phyloP scores from a whole-genome alignment of 2,113 vertebrate genomes.

The Pungitius pungitius region DNA sequence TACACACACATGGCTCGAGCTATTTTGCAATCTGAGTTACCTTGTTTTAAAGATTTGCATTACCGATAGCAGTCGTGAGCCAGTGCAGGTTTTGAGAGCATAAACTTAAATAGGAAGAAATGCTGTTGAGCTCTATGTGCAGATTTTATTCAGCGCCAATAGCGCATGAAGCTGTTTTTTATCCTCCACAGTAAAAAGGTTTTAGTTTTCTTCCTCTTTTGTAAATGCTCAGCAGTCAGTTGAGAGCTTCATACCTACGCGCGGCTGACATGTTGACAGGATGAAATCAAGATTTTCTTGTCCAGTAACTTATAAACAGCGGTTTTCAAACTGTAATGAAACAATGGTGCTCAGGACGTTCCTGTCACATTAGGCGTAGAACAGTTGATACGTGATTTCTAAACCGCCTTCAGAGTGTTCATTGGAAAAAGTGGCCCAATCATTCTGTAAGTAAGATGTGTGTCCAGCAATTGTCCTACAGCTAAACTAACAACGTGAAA shows the following conservation, averaged over 20 bases:
- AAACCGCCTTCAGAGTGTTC: background rate
- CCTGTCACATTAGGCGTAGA: background rate
- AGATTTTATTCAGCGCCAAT: conserved; percentile 29
- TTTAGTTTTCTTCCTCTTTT: conserved; percentile 1
- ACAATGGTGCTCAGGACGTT: background rate
- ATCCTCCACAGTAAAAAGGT: conserved; percentile 31
- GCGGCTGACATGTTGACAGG: conserved; percentile 30
- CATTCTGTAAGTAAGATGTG: background rate
- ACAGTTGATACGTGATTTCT: background rate
- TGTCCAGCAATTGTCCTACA: background rate
- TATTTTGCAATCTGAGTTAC: conserved; percentile 12
- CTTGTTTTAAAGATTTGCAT: background rate
- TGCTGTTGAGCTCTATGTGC: background rate
- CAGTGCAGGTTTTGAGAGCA: background rate
- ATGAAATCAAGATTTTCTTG: conserved; percentile 13
- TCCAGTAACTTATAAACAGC: background rate
- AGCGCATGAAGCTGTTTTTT: conserved; percentile 15
- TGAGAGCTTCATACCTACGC: conserved; percentile 11
- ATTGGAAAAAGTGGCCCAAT: background rate
- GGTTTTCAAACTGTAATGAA: background rate
- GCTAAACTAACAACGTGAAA: background rate
- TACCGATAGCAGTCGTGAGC: background rate
- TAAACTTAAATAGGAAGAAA: conserved; percentile 10
- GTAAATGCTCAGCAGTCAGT: conserved; percentile 12
- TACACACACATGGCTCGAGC: background rate